Conservation (phyloP, 2,113 vertebrate species). For the Butorides virescens region DNA sequence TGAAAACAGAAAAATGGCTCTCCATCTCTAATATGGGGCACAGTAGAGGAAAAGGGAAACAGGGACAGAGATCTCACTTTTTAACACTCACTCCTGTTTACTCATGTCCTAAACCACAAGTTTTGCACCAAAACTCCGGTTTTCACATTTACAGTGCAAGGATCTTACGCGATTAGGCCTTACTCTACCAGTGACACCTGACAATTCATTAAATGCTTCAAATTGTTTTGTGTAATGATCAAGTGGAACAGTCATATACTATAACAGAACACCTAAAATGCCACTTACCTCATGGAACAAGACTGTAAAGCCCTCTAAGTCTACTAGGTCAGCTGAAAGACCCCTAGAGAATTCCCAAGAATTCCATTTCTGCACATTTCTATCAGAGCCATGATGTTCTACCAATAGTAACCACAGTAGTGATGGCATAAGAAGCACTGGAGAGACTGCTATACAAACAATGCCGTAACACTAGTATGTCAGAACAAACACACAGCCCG, state of each 20-base stretch:
- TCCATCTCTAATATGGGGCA: neutral
- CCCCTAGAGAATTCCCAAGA: too few species aligned
- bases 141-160: neutral
- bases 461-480: fast-evolving
- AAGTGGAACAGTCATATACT: neutral
- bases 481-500: neutral
- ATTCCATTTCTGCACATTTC: neutral
- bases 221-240: neutral
- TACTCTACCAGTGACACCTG: neutral
- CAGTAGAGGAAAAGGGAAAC: neutral
- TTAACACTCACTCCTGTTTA: neutral
- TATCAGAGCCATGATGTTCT: neutral
- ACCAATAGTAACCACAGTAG: neutral
- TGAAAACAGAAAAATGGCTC: neutral
- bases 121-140: neutral
- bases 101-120: neutral
- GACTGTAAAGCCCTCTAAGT: neutral
- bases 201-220: neutral
- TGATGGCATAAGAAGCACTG: neutral
- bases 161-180: neutral
- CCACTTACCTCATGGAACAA: neutral
- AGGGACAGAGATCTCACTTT: neutral
- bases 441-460: neutral
- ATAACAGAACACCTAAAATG: neutral
- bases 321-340: neutral